Percentiles rank a stretch among this genome's conserved stretches.
phyloP scores from a whole-genome alignment of 2,888 invertebrate species.

The Heliconius erato region DNA sequence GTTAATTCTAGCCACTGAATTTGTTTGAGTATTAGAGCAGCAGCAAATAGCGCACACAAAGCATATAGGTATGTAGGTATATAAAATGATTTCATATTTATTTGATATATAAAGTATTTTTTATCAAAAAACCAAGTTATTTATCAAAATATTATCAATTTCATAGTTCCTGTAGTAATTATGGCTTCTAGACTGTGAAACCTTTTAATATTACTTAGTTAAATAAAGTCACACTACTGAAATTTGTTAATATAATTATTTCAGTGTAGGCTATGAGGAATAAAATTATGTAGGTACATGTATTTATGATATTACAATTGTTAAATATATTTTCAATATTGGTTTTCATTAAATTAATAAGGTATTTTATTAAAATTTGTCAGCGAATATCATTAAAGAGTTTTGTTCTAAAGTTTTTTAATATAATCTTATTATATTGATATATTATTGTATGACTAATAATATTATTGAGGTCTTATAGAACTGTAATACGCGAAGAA shows the following conservation, averaged over 20 bases:
- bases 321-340: no score
- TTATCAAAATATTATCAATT: not conserved
- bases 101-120: not conserved
- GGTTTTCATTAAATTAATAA: no score
- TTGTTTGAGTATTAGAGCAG: not conserved
- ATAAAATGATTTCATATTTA: no score
- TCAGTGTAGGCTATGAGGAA: not conserved
- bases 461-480: not conserved
- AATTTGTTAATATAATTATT: not conserved
- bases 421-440: not conserved
- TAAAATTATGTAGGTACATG: not conserved
- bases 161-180: not conserved
- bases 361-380: no score
- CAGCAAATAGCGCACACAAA: constrained; percentile 2
- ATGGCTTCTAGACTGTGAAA: not conserved
- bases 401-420: no score
- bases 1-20: not conserved
- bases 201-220: no score
- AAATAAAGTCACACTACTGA: not conserved
- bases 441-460: not conserved
- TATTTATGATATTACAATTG: not conserved
- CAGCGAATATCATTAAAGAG: no score
- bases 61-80: not conserved
- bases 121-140: not conserved
- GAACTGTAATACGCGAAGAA: no score